Percentiles rank a stretch among this genome's conserved stretches.
These are phyloP conservation scores for Melanaphis sacchari DNA, from an alignment of 1,140 invertebrate species.

Conservation along the genomic window DNA sequence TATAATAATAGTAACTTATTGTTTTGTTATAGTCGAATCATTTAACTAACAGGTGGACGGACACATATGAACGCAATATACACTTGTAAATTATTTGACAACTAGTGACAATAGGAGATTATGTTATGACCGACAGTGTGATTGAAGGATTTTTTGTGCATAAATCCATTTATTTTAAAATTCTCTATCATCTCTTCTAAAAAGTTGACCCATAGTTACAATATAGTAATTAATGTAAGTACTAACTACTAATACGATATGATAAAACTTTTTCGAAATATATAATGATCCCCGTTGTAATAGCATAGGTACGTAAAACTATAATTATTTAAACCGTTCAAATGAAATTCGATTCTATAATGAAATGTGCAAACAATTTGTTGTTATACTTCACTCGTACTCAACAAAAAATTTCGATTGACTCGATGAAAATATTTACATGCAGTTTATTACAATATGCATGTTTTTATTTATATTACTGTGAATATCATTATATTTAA, in stretches of 20 bases:
- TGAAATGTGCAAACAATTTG: neutral
- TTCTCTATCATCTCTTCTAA: neutral
- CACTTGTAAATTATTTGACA: too few species aligned
- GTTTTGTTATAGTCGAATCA: too few species aligned
- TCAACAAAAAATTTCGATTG: neutral
- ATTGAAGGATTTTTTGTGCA: neutral
- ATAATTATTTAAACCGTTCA: neutral
- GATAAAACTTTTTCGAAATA: neutral
- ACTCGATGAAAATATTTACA: neutral
- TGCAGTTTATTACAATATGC: neutral
- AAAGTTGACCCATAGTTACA: neutral
- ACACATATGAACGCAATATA: too few species aligned
- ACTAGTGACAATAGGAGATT: neutral
- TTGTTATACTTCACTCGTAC: neutral
- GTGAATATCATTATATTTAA: neutral
- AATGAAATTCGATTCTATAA: neutral
- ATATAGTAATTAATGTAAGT: neutral
- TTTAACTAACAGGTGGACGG: too few species aligned
- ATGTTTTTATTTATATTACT: neutral
- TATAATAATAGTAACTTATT: too few species aligned
- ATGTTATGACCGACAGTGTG: neutral
- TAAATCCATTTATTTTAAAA: neutral
- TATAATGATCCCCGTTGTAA: neutral
- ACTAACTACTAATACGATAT: neutral
- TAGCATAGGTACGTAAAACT: neutral